A percentile compares a stretch with the other conserved stretches of the same genome.
phyloP scores from a whole-genome alignment of 1,140 invertebrate genomes.

The Coelopa frigida region DNA sequence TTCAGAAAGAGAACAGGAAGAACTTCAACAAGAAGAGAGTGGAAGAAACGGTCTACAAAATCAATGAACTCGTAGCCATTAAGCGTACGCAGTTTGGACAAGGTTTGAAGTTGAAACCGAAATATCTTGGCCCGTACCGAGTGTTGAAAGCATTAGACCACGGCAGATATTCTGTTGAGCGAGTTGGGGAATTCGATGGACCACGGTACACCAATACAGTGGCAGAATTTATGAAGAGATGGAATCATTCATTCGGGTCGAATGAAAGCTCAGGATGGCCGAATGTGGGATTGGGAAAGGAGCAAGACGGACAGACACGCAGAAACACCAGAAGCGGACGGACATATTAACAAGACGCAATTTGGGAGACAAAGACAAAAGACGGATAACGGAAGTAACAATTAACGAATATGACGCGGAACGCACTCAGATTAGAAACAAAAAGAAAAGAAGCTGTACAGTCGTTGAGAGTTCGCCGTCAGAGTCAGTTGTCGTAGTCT shows the following conservation, averaged over 20 bases:
- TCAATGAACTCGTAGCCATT: slow-evolving; percentile 39
- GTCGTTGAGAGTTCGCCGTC: too few species aligned
- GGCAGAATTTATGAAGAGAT: slow-evolving; percentile 34
- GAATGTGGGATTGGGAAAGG: slow-evolving; percentile 12
- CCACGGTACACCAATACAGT: slow-evolving; percentile 21
- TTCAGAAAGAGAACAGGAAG: neutral
- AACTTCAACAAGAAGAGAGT: slow-evolving; percentile 16
- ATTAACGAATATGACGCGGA: too few species aligned
- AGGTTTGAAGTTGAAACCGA: slow-evolving; percentile 29
- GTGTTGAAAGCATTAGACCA: neutral
- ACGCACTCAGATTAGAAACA: too few species aligned
- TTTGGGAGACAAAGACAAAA: too few species aligned
- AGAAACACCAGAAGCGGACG: too few species aligned
- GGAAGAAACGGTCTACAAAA: slow-evolving; percentile 20
- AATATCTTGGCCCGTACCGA: slow-evolving; percentile 36
- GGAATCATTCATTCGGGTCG: slow-evolving; percentile 16
- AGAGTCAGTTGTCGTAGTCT: too few species aligned
- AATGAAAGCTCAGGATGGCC: slow-evolving; percentile 11
- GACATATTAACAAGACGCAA: too few species aligned
- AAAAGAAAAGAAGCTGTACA: too few species aligned
- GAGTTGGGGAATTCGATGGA: slow-evolving; percentile 22
- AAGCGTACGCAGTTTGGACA: slow-evolving; percentile 35
- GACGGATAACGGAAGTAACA: too few species aligned
- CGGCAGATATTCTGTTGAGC: slow-evolving; percentile 10
- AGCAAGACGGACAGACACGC: too few species aligned